Conservation (phyloP, 2,113 vertebrate species). For the Pseudois nayaur region DNA sequence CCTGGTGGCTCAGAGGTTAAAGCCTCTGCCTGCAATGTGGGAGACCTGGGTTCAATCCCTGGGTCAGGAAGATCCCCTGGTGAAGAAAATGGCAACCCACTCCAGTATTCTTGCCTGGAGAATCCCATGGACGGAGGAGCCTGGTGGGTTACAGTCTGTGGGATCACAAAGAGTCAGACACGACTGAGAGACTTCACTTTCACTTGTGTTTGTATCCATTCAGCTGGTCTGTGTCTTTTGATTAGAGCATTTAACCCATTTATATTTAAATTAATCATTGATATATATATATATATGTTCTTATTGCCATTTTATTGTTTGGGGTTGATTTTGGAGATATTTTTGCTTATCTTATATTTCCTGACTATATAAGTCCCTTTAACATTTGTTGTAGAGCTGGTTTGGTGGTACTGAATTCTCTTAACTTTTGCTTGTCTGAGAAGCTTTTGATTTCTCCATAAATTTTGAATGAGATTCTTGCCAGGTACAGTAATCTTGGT, state of each 20-base stretch:
- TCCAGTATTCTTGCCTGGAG: no score
- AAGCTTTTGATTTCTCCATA: neutral
- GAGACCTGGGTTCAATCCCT: no score
- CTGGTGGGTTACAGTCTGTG: no score
- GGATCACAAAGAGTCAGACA: no score
- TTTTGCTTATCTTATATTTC: neutral
- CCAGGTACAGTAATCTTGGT: neutral
- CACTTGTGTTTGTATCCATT: neutral
- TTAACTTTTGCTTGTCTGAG: neutral
- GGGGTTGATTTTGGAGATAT: neutral
- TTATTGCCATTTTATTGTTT: neutral
- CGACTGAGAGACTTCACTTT: no score
- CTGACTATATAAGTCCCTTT: neutral
- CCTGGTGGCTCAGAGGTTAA: no score
- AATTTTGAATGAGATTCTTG: neutral
- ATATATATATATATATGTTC: neutral
- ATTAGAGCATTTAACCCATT: neutral
- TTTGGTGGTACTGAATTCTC: neutral
- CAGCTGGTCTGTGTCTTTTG: neutral
- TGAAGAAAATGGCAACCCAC: no score
- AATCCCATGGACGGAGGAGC: no score
- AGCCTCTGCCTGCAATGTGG: no score
- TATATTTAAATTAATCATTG: neutral
- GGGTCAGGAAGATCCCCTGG: no score
- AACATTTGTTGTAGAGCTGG: neutral